Conservation (phyloP, 2,797 vertebrate genomes). For the Crax fasciolata region DNA sequence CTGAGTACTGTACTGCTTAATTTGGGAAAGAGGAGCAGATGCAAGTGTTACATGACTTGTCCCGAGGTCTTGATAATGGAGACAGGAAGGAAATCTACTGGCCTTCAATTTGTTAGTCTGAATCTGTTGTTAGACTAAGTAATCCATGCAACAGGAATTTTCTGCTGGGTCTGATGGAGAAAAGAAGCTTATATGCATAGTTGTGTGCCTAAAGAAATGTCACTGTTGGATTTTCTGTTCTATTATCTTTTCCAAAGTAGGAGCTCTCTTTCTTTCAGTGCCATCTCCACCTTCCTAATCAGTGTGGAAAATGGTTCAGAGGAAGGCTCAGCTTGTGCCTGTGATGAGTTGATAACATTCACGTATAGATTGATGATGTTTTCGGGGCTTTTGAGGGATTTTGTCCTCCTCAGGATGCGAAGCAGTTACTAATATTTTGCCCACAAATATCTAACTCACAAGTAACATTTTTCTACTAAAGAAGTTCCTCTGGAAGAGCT, state of each 20-base stretch:
- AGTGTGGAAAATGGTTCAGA: background rate
- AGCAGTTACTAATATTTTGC: background rate
- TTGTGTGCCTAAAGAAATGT: background rate
- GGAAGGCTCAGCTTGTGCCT: background rate
- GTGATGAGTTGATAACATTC: background rate
- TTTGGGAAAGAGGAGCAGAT: background rate
- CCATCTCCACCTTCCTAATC: background rate
- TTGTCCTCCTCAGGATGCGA: background rate
- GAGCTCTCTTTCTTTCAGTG: background rate
- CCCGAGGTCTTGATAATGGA: background rate
- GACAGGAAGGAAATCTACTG: background rate
- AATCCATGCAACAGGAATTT: background rate
- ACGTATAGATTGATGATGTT: background rate
- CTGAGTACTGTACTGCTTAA: background rate
- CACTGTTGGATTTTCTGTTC: background rate
- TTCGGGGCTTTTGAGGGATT: background rate
- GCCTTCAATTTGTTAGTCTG: background rate
- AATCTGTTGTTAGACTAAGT: background rate
- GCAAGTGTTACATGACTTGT: conserved; percentile 19
- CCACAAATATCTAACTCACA: background rate
- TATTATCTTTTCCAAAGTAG: background rate
- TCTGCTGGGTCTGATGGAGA: background rate
- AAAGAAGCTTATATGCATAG: background rate
- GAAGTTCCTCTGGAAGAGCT: background rate
- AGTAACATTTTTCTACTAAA: background rate